phyloP scores from a whole-genome alignment of 2,888 invertebrate species.

The Ochlodes sylvanus region DNA sequence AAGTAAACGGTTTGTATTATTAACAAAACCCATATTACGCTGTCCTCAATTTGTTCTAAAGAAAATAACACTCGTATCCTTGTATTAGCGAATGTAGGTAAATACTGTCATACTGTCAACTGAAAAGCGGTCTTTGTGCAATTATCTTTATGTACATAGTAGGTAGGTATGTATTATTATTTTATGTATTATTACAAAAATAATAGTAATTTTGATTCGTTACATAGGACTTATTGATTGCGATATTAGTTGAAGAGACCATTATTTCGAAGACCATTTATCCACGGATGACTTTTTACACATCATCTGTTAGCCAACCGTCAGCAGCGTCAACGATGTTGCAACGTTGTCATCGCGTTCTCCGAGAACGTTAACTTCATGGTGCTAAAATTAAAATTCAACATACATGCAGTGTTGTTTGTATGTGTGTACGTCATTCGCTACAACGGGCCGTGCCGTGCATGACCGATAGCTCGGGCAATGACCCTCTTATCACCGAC shows the following conservation, averaged over 20 bases:
- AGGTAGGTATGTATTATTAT: no score
- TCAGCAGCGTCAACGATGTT: background rate
- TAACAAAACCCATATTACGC: no score
- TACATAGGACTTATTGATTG: background rate
- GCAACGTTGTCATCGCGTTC: conserved; percentile 24
- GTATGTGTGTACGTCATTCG: conserved; percentile 44
- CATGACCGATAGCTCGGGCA: conserved; percentile 74
- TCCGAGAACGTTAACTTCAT: conserved; percentile 20
- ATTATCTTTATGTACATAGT: no score
- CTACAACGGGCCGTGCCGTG: conserved; percentile 46
- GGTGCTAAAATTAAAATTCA: conserved; percentile 46
- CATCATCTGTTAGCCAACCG: conserved; percentile 12
- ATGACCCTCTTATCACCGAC: conserved; percentile 61
- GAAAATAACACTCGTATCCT: no score
- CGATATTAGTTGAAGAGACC: conserved; percentile 6
- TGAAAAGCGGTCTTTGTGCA: no score
- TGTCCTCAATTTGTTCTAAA: no score
- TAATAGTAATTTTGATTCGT: no score
- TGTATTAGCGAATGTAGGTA: no score
- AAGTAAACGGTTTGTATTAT: no score
- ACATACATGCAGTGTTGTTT: conserved; percentile 38
- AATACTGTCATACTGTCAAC: no score
- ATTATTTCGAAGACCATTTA: conserved; percentile 2
- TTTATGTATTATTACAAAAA: no score
- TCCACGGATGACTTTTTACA: conserved; percentile 8